Evolutionary conservation across 2,113 vertebrate species (phyloP).

Genomic region (Lampris megalopsis): DNA sequence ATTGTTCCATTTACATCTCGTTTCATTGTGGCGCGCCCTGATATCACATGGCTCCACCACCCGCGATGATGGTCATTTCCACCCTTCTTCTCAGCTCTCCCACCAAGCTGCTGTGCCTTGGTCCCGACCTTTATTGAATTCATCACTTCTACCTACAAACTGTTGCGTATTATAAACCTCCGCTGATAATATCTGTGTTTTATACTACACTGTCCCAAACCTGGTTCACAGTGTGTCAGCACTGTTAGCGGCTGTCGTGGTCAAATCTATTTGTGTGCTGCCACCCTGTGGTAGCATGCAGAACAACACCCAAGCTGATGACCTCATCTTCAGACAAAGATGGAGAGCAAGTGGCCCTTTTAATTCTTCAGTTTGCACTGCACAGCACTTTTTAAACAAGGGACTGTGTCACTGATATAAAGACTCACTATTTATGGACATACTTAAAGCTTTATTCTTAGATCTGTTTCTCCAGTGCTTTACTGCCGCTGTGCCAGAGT

Average conservation of each 20-base stretch:
- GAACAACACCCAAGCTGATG: conserved; percentile 23
- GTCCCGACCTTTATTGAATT: background rate
- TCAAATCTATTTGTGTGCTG: conserved; percentile 54
- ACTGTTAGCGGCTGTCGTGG: background rate
- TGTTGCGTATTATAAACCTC: no score
- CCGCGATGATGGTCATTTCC: background rate
- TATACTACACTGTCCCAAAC: background rate
- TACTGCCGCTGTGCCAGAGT: conserved; percentile 5
- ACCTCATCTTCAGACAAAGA: conserved; percentile 68
- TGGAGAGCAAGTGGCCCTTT: conserved; percentile 52
- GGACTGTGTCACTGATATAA: conserved; percentile 42
- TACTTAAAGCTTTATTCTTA: conserved; percentile 47
- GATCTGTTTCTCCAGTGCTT: conserved; percentile 29
- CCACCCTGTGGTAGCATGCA: conserved; percentile 77
- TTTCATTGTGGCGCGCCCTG: conserved; percentile 2
- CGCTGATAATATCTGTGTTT: background rate
- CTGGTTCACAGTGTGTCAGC: background rate
- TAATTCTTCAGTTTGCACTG: conserved; percentile 59
- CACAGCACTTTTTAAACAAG: conserved; percentile 57
- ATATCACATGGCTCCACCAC: conserved; percentile 22
- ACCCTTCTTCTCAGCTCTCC: conserved; percentile 18
- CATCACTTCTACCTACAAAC: no score
- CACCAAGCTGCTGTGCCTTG: conserved; percentile 9
- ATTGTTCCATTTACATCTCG: conserved; percentile 3
- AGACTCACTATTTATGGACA: conserved; percentile 54